phyloP scores from a whole-genome alignment of 2,797 vertebrate species.

The Thalassophryne amazonica region DNA sequence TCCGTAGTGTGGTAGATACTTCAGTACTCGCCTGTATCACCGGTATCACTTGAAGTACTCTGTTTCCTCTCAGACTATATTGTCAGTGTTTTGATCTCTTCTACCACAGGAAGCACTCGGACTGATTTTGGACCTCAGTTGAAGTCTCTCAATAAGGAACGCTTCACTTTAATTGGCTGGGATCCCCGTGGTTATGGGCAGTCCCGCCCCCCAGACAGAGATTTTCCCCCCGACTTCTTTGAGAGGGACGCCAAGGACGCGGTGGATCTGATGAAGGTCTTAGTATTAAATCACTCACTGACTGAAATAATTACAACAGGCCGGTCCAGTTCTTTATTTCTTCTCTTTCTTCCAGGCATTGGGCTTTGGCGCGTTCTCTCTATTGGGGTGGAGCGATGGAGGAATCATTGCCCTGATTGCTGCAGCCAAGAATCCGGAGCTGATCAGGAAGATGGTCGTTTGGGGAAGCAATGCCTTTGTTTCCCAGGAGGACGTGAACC shows the following conservation, averaged over 20 bases:
- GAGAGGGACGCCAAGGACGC: conserved; percentile 90
- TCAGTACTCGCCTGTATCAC: too few species aligned
- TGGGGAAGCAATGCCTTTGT: conserved; percentile 87
- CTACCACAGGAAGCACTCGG: conserved; percentile 77
- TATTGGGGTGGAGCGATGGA: conserved; percentile 92
- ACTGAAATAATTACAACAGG: background rate
- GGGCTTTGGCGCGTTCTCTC: conserved; percentile 82
- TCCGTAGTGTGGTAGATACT: too few species aligned
- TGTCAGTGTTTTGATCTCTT: background rate
- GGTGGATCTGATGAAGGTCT: conserved; percentile 89
- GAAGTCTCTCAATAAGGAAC: conserved; percentile 79
- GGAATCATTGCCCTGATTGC: conserved; percentile 87
- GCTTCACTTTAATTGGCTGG: conserved; percentile 86
- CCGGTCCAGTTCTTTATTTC: background rate
- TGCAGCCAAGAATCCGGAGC: conserved; percentile 78
- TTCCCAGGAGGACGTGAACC: conserved; percentile 78
- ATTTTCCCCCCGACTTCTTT: conserved; percentile 88
- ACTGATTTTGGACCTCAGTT: conserved; percentile 91
- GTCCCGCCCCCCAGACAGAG: conserved; percentile 86
- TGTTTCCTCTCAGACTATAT: too few species aligned
- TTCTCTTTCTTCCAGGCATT: conserved; percentile 65
- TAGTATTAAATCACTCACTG: background rate
- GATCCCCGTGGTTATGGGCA: conserved; percentile 90
- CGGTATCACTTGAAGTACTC: too few species aligned
- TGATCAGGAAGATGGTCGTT: conserved; percentile 82